Percentiles rank a stretch among this genome's conserved stretches.
Evolutionary conservation across 2,888 invertebrate species (phyloP).

Genomic region (Cataglyphis albicans): DNA sequence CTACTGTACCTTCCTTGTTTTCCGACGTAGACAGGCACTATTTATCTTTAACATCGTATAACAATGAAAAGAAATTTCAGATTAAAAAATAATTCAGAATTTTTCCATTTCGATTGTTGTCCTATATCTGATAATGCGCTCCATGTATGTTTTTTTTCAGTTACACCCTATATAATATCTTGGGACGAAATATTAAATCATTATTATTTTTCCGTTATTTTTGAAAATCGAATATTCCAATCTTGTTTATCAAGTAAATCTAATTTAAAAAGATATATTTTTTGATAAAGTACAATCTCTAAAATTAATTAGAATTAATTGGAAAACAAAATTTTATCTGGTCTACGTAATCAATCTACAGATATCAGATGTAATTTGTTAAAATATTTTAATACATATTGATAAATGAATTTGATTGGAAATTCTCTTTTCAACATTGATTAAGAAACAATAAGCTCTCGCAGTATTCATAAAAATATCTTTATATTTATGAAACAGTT

Average conservation of each 20-base stretch:
- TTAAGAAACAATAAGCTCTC: neutral
- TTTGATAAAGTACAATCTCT: neutral
- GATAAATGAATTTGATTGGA: neutral
- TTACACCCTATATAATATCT: neutral
- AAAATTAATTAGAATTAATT: slow-evolving; percentile 1
- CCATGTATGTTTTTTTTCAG: too few species aligned
- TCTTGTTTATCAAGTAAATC: slow-evolving; percentile 6
- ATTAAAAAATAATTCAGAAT: too few species aligned
- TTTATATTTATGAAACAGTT: neutral
- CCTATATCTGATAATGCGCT: too few species aligned
- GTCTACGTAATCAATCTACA: neutral
- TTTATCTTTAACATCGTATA: too few species aligned
- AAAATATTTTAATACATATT: slow-evolving; percentile 5
- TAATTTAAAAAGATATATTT: neutral
- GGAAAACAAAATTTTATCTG: slow-evolving; percentile 5
- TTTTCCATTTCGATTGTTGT: too few species aligned
- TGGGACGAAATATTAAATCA: neutral
- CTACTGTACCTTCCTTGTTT: too few species aligned
- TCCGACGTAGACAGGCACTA: too few species aligned
- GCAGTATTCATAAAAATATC: neutral
- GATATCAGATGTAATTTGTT: neutral
- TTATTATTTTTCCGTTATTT: neutral
- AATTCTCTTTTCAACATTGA: neutral
- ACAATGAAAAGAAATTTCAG: too few species aligned
- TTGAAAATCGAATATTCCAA: neutral